phyloP scores from a whole-genome alignment of 2,888 invertebrate genomes.

The Myopa tessellatipennis region DNA sequence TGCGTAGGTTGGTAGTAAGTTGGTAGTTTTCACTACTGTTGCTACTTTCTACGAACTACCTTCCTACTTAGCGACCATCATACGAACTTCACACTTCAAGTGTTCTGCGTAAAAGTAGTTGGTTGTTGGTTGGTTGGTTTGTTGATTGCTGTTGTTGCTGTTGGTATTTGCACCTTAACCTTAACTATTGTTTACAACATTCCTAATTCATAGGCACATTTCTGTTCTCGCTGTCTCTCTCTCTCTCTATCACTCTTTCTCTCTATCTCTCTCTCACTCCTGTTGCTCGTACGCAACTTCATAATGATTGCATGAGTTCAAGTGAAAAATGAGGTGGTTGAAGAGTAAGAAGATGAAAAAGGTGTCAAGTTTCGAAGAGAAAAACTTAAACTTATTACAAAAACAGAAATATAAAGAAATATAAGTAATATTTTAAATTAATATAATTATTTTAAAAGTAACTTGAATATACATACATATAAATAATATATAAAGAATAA shows the following conservation, averaged over 20 bases:
- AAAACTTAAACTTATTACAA: no score
- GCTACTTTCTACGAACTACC: neutral
- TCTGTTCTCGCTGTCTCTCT: neutral
- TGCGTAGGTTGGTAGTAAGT: constrained; percentile 4
- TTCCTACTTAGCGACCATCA: neutral
- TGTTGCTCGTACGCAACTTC: neutral
- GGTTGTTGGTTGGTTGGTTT: neutral
- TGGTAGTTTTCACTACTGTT: neutral
- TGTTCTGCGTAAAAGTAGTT: neutral
- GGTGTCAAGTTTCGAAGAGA: no score
- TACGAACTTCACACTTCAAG: neutral
- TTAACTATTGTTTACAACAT: constrained; percentile 16
- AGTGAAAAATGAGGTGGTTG: neutral
- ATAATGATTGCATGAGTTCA: neutral
- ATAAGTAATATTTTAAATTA: no score
- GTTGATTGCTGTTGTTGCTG: no score
- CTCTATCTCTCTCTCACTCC: neutral
- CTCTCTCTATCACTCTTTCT: neutral
- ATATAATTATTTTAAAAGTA: no score
- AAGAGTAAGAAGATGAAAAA: no score
- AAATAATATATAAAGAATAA: no score
- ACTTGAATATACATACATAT: no score
- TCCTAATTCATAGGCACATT: neutral
- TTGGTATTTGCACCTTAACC: constrained; percentile 6
- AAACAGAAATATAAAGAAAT: no score